A percentile compares a stretch with the other conserved stretches of the same genome.
These are phyloP conservation scores for Pyrgilauda ruficollis DNA, from an alignment of 2,113 vertebrate species.

Conservation along the genomic window DNA sequence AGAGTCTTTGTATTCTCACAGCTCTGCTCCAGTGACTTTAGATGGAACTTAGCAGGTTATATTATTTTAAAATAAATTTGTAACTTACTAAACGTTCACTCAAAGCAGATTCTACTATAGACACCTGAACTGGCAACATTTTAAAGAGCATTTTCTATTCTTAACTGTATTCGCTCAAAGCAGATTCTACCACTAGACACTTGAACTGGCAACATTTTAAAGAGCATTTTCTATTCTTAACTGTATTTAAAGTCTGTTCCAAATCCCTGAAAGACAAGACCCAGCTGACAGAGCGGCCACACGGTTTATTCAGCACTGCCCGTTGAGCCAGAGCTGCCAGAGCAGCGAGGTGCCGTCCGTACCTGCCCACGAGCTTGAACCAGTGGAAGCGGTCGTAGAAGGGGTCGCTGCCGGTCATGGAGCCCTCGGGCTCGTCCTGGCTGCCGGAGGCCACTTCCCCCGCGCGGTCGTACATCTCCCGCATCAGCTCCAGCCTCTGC, in stretches of 20 bases:
- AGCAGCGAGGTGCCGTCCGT: background rate
- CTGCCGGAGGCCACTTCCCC: constrained; percentile 87
- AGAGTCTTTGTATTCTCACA: background rate
- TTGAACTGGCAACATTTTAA: background rate
- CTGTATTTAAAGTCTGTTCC: background rate
- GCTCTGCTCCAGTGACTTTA: background rate
- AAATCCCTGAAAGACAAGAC: background rate
- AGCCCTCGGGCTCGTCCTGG: constrained; percentile 83
- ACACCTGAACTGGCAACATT: background rate
- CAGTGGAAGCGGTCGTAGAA: constrained; percentile 99
- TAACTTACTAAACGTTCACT: background rate
- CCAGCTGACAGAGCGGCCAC: background rate
- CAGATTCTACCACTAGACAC: background rate
- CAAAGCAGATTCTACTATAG: background rate
- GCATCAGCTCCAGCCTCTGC: constrained; percentile 93
- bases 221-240: background rate
- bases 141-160: background rate
- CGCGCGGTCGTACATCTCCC: constrained; percentile 96
- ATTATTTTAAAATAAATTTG: background rate
- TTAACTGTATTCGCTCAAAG: background rate
- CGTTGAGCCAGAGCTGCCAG: background rate
- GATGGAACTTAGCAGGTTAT: background rate
- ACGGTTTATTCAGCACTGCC: rapidly evolving
- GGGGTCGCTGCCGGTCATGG: constrained; percentile 90
- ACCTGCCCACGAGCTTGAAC: constrained; percentile 99